phyloP scores from a whole-genome alignment of 2,888 invertebrate genomes.

The Aphidius colemani region DNA sequence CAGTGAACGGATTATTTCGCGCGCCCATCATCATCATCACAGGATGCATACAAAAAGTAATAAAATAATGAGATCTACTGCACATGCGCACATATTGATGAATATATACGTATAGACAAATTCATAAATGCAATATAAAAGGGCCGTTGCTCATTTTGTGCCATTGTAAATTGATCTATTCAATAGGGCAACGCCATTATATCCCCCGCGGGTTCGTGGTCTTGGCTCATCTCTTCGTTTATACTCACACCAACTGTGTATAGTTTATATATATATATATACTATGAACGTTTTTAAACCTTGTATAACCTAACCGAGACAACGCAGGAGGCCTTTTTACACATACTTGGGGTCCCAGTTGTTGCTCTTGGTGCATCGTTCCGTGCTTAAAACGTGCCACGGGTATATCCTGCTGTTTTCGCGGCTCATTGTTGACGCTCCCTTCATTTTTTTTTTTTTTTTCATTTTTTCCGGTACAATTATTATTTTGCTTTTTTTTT shows the following conservation, averaged over 20 bases:
- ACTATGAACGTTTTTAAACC: too few relatives aligned
- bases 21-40: constrained; percentile 12
- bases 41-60: neutral
- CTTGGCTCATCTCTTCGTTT: constrained; percentile 18
- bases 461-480: constrained; percentile 7
- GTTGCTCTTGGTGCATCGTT: constrained; percentile 34
- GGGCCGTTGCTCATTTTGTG: constrained; percentile 56
- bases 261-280: too few relatives aligned
- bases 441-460: constrained; percentile 40
- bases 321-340: constrained; percentile 34
- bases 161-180: constrained; percentile 61
- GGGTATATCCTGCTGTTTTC: constrained; percentile 49
- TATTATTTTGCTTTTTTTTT: constrained; percentile 5
- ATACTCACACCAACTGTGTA: constrained; percentile 23
- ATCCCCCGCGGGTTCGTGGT: constrained; percentile 45
- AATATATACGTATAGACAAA: too few relatives aligned
- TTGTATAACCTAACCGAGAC: constrained; percentile 16
- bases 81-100: constrained; percentile 22
- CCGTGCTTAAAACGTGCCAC: constrained; percentile 45
- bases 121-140: constrained; percentile 22
- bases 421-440: constrained; percentile 48
- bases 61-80: constrained; percentile 5
- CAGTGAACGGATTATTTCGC: constrained; percentile 47
- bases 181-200: constrained; percentile 55
- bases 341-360: constrained; percentile 13